A percentile compares a stretch with the other conserved stretches of the same genome.
phyloP scores from a whole-genome alignment of 1,140 invertebrate genomes.

The Brachystomella parvula region DNA sequence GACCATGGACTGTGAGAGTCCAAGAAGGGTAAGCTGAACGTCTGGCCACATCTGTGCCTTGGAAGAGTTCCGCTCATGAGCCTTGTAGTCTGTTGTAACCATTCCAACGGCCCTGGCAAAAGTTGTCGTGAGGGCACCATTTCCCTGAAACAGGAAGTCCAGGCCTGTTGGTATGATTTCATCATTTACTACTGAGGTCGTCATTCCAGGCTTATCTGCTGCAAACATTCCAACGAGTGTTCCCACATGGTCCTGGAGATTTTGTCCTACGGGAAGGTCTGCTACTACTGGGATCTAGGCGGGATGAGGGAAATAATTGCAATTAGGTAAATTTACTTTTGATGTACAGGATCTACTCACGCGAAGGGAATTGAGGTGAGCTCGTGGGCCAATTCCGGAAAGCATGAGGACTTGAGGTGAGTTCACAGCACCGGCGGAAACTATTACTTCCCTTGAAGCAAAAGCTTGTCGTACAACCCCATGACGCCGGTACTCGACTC shows the following conservation, averaged over 20 bases:
- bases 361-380: not conserved
- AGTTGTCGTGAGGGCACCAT: not conserved
- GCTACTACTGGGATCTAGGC: not conserved
- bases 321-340: not conserved
- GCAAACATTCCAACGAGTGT: slow-evolving; percentile 12
- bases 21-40: not conserved
- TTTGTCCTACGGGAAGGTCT: slow-evolving; percentile 42
- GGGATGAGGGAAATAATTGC: too few species aligned
- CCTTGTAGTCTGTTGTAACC: not conserved
- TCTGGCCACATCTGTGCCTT: slow-evolving; percentile 8
- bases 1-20: not conserved
- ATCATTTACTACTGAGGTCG: slow-evolving; percentile 13
- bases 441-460: slow-evolving; percentile 8
- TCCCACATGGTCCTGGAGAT: slow-evolving; percentile 42
- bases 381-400: not conserved
- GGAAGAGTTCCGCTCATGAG: not conserved
- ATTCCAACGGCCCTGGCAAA: not conserved
- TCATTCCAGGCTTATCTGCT: slow-evolving; percentile 9
- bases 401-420: not conserved
- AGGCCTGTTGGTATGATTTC: not conserved
- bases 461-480: not conserved
- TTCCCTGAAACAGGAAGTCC: slow-evolving; percentile 21
- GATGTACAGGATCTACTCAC: not conserved
- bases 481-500: slow-evolving; percentile 2
- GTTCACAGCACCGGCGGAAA: slow-evolving; percentile 4